Conservation (phyloP, 2,113 vertebrate species). For the Aphelocoma coerulescens region DNA sequence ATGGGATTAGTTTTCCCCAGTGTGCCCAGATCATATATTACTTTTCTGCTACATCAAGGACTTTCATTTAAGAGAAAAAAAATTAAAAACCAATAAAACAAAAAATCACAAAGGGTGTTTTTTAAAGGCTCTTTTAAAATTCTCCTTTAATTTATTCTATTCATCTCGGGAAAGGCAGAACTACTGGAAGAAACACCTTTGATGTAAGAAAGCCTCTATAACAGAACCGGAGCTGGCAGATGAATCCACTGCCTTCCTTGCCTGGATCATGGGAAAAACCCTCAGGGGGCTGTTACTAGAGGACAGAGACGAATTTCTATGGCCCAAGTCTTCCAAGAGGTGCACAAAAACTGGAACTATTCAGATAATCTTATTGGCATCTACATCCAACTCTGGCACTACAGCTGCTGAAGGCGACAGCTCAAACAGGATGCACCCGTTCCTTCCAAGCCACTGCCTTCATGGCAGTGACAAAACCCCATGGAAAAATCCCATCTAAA, state of each 20-base stretch:
- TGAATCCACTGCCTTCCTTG: background rate
- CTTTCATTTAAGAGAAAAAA: background rate
- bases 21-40: background rate
- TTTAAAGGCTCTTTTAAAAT: background rate
- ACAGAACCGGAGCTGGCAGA: background rate
- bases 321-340: background rate
- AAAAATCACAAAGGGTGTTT: background rate
- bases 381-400: background rate
- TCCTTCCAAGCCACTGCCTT: background rate
- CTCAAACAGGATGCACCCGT: background rate
- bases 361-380: background rate
- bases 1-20: background rate
- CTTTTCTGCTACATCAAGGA: background rate
- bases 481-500: background rate
- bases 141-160: background rate
- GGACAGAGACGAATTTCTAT: background rate
- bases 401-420: rapidly evolving
- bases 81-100: background rate
- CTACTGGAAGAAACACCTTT: background rate
- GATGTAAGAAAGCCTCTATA: background rate
- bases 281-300: background rate
- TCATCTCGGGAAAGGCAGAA: background rate
- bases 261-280: background rate
- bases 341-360: background rate
- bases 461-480: background rate